Base-by-base conservation (phyloP, 1,140 invertebrate genomes). In the Episyrphus balteatus region DNA sequence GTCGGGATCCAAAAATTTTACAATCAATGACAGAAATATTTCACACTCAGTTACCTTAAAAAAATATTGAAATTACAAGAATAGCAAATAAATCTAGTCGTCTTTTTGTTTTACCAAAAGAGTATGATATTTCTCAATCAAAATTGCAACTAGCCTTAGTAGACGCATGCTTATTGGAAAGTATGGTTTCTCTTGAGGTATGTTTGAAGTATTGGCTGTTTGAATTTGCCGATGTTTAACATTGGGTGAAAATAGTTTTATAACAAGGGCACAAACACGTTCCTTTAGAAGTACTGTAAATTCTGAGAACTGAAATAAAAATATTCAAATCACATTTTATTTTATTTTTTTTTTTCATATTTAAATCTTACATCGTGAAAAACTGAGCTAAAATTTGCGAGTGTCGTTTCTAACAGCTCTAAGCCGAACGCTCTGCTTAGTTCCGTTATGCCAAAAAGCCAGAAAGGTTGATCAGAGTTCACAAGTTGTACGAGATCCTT, bases 361-460 rank as follows among this genome's bases (percentile, higher is more conserved):
- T 44, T 44, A 31, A 33, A 1, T 17, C 18, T 21, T 73, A 93
- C 91, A 77, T 92, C 85, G 59, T 87, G 88, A 72, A 98, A 98
- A 33, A 98, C 84, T 34, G 81, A 77, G 21, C 90, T 86, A 73
- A 92, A 98, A 55, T 89, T 83, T 36, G 86, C 88, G 15, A 99
- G 73, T 42, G 98, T 86, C 0, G 90, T 88, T 70, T 99, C 95
- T 40, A 98, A 65, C 17, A 99, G 71, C 69, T 98, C 95, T 48
- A 99, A 71, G 7, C 93, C 94, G 73, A 99, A 96, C 2, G 93
- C 96, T 54, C 93, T 78, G 3, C 92, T 95, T 83, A 98, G 96
- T 73, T 98, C 94, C 8, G 89, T 91, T 69, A 98, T 91, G 7
- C 92, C 92, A 14, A 88, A 77, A 33, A 98, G 71, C 94, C 94